Base-by-base conservation (phyloP, 1,140 invertebrate genomes). In the Bombyx mori region DNA sequence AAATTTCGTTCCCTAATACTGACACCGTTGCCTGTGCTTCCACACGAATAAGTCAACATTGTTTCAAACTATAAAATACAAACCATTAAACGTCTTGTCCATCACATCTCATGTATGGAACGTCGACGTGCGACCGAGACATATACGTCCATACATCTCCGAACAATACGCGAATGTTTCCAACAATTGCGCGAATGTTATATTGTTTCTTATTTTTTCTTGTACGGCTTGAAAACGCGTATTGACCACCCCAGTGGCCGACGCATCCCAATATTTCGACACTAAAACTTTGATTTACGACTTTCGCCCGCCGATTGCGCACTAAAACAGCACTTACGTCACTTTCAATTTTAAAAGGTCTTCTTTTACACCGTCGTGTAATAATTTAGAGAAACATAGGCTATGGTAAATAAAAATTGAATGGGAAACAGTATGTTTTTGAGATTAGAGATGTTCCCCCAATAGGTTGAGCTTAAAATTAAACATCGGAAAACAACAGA, bases 281-380 rank as follows among this genome's bases (percentile, higher is more conserved):
- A 84, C 81, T 84, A 84, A 84, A 86, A 84, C 80, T 79, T 82
- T 86, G 83, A 86, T 86, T 84, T 86, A 86, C 76, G 79, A 77
- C 83, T 77, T 76, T 81, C 70, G 77, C 75, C 68, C 78, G 79
- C 71, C 77, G 81, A 84, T 84, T 83, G 83, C 76, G 80, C 73
- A 84, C 79, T 84, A 86, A 86, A 84, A 84, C 74, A 73, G 78
- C 81, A 83, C 80, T 84, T 82, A 86, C 81, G 80, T 85, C 83
- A 85, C 83, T 86, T 86, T 86, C 81, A 86, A 84, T 86, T 86
- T 86, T 84, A 86, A 84, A 82, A 73, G 73, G 61, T 60, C 54
- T 57, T 54, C 68, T 56, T 56, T 84, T 65, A 86, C 73, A 84
- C 78, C 79, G 68, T 65, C 56, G 64, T 60, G 74, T 73, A 77